phyloP scores from a whole-genome alignment of 92 coral and sea anemone genomes.

The Micromussa lordhowensis region DNA sequence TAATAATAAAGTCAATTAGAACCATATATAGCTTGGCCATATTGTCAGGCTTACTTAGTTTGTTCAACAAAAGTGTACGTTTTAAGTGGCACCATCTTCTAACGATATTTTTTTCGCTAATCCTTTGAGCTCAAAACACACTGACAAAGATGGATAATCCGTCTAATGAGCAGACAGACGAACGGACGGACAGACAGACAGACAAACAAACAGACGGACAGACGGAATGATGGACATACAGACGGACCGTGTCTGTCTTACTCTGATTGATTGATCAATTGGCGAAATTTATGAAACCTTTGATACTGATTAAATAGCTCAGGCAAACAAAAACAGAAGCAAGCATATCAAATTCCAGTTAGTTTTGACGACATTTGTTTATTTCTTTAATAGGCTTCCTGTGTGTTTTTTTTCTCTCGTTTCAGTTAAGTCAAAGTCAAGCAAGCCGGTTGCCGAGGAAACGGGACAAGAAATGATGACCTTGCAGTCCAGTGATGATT shows the following conservation, averaged over 20 bases:
- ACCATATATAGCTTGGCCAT: no score
- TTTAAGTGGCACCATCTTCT: no score
- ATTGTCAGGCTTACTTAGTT: no score
- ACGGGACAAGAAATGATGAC: constrained; percentile 27
- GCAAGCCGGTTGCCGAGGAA: neutral
- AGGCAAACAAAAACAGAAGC: neutral
- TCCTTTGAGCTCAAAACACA: no score
- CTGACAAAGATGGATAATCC: no score
- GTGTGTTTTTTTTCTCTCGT: neutral
- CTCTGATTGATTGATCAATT: neutral
- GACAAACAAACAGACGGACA: neutral
- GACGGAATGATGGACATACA: neutral
- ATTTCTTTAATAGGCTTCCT: neutral
- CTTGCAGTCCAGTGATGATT: neutral
- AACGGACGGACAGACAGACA: neutral
- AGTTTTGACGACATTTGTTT: neutral
- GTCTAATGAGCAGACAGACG: neutral
- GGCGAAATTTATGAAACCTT: no score
- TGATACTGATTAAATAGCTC: neutral
- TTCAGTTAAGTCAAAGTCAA: neutral
- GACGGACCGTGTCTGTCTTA: neutral
- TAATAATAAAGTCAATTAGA: neutral
- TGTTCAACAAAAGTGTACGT: no score
- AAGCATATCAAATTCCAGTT: neutral
- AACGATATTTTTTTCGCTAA: no score